phyloP scores from a whole-genome alignment of 2,888 invertebrate species.

The Iselma pallidipennis region DNA sequence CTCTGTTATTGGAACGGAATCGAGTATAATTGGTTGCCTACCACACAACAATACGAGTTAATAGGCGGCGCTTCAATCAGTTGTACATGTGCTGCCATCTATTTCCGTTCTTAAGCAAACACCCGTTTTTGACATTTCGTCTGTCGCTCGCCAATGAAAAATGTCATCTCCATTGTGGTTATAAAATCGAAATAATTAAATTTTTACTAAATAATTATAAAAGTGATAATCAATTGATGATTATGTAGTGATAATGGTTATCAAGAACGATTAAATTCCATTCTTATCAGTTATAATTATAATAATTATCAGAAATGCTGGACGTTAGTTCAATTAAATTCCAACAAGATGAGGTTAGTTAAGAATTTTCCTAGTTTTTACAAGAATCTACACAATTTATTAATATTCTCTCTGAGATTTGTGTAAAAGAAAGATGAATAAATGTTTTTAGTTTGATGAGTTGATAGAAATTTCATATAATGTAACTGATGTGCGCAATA shows the following conservation, averaged over 20 bases:
- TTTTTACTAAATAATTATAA: too few relatives aligned
- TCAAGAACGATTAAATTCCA: neutral
- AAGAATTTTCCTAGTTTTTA: constrained; percentile 1
- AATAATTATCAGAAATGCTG: constrained; percentile 29
- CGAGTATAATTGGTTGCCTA: too few relatives aligned
- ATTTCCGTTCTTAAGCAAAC: neutral
- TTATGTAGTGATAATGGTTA: neutral
- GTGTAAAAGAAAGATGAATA: too few relatives aligned
- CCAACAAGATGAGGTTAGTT: constrained; percentile 39
- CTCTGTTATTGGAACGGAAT: too few relatives aligned
- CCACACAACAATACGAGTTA: too few relatives aligned
- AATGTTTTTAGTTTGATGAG: too few relatives aligned
- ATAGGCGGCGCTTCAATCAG: too few relatives aligned
- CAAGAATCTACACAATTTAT: neutral
- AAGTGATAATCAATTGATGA: neutral
- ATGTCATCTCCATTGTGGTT: neutral
- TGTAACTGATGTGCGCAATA: too few relatives aligned
- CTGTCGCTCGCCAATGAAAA: neutral
- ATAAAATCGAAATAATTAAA: neutral
- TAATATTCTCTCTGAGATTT: neutral
- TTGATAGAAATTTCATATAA: too few relatives aligned
- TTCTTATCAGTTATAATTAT: neutral
- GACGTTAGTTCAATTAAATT: constrained; percentile 34
- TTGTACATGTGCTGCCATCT: neutral
- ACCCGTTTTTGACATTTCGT: too few relatives aligned